Evolutionary conservation across 1,140 invertebrate species (phyloP).

Genomic region (Drosophila biarmipes): DNA sequence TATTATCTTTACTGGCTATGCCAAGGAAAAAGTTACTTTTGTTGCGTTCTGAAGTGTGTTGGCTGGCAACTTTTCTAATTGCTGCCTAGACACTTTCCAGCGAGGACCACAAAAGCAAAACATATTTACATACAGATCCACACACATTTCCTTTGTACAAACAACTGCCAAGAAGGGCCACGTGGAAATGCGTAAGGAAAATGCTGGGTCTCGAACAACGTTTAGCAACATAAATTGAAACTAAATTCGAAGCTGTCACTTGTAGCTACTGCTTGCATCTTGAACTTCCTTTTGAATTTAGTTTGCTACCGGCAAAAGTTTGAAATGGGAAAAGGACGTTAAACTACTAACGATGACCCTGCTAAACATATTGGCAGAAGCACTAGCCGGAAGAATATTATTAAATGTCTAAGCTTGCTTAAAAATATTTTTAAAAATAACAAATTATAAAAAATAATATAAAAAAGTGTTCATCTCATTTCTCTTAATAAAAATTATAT

Average conservation of each 20-base stretch:
- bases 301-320: not conserved
- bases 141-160: conserved; percentile 10
- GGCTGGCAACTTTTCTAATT: conserved; percentile 69
- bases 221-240: conserved; percentile 32
- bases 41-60: conserved; percentile 38
- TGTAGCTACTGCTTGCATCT: conserved; percentile 4
- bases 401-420: too few relatives aligned
- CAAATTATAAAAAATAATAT: too few relatives aligned
- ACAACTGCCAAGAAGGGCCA: conserved; percentile 6
- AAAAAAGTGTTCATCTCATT: too few relatives aligned
- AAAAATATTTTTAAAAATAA: too few relatives aligned
- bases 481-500: conserved; percentile 7
- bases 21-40: conserved; percentile 13
- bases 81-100: conserved; percentile 63
- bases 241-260: conserved; percentile 15
- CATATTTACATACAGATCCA: conserved; percentile 22
- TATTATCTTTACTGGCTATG: not conserved
- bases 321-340: too few relatives aligned
- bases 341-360: too few relatives aligned
- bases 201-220: conserved; percentile 13
- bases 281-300: not conserved
- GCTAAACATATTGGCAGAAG: too few relatives aligned
- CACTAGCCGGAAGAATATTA: too few relatives aligned
- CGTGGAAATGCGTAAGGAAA: conserved; percentile 14
- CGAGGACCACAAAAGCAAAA: conserved; percentile 24